These are phyloP conservation scores for Sciurus carolinensis DNA, from an alignment of 2,797 vertebrate genomes.

Conservation along the genomic window DNA sequence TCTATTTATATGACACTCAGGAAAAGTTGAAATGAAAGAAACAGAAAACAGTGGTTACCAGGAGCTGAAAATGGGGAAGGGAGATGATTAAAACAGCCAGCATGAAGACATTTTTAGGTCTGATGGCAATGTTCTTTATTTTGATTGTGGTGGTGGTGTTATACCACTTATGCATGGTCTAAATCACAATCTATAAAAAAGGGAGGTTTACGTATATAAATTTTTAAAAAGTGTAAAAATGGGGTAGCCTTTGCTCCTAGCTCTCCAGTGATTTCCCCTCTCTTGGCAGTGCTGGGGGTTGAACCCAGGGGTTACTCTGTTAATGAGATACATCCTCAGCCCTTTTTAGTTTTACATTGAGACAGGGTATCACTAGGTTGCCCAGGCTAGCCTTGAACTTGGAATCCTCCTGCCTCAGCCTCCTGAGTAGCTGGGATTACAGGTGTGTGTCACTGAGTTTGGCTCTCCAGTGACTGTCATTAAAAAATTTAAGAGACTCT, in stretches of 20 bases:
- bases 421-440: no score
- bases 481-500: conserved; percentile 32
- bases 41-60: background rate
- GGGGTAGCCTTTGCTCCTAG: background rate
- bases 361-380: no score
- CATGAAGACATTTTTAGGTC: background rate
- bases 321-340: no score
- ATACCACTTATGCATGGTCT: background rate
- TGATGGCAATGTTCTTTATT: background rate
- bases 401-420: no score
- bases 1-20: background rate
- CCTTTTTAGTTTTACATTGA: no score
- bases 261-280: background rate
- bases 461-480: conserved; percentile 27
- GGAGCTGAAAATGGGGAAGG: background rate
- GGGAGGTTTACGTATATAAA: background rate
- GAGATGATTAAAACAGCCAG: background rate
- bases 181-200: conserved; percentile 22
- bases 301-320: no score
- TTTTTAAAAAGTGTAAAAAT: conserved; percentile 40
- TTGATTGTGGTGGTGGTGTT: background rate
- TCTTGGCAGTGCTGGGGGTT: no score
- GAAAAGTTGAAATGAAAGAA: conserved; percentile 15
- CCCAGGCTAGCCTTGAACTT: no score
- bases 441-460: background rate